Percentiles rank a stretch among this genome's conserved stretches.
Conservation (phyloP, 2,888 invertebrate genomes). For the Craniophora ligustri region DNA sequence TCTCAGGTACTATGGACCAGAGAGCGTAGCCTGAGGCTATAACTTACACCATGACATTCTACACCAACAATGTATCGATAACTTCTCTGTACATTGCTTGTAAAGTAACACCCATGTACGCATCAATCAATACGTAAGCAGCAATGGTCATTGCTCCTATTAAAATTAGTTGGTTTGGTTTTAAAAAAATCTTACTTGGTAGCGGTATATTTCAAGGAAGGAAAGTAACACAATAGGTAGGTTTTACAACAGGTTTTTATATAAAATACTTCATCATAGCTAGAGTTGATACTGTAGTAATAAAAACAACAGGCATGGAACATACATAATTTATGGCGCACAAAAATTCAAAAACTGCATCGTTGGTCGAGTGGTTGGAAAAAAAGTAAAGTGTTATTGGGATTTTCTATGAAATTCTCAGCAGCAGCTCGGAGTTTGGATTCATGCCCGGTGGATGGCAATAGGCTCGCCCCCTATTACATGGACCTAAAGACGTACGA, state of each 20-base stretch:
- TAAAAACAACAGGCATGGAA: neutral
- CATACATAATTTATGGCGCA: no score
- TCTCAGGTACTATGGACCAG: slow-evolving; percentile 50
- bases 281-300: slow-evolving; percentile 3
- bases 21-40: slow-evolving; percentile 51
- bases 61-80: slow-evolving; percentile 14
- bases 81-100: slow-evolving; percentile 31
- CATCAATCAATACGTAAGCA: neutral
- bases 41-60: slow-evolving; percentile 25
- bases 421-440: no score
- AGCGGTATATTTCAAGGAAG: slow-evolving; percentile 51
- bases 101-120: neutral
- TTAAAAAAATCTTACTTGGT: slow-evolving; percentile 10
- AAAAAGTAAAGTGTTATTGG: no score
- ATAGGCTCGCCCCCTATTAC: no score
- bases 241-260: slow-evolving; percentile 54
- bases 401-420: no score
- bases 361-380: no score
- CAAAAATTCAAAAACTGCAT: no score
- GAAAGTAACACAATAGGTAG: slow-evolving; percentile 57
- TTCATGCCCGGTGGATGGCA: no score
- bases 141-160: slow-evolving; percentile 11
- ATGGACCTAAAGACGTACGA: no score
- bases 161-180: neutral
- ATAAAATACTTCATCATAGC: slow-evolving; percentile 38